Base-by-base conservation (phyloP, 1,140 invertebrate species). In the Carcinoscorpius rotundicauda region DNA sequence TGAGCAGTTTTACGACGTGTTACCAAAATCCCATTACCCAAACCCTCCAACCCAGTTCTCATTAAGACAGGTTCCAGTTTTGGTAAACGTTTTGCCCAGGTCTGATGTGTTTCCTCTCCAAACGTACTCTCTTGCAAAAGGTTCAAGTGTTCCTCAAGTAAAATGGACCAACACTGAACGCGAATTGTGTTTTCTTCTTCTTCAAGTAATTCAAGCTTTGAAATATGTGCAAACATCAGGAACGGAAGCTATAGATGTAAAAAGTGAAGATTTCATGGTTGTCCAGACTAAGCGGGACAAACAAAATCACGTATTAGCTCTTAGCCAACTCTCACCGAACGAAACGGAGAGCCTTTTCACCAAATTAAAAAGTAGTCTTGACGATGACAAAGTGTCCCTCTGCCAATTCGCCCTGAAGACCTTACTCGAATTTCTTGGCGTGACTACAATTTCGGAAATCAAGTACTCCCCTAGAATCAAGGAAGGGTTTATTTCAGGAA, bases 191-290 rank as follows among this genome's bases (percentile, higher is more conserved):
- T 87, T 92, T 72, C 81, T 90, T 53, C 80, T 91, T 74, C 78
- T 91, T 59, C 89, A 92, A 74, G 77, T 91, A 58, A 84, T 91
- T 3, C 88, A 87, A 67, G 86, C 86, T 0, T 76, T 91, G 58
- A 91, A 91, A 74, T 85, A 84, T 71, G 78, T 93, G 48, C 88
- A 91, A 74, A 87, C 87, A 4, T 83, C 87, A 64, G 88, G 88
- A 4, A 84, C 89, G 49, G 88, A 91, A 72, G 87, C 89, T 70
- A 80, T 87, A 9, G 82, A 86, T 0, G 78, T 83, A 48, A 82
- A 81, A 65, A 73, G 90, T 52, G 84, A 83, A 56, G 84, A 85
- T 60, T 84, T 88, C 64, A 79, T 87, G 0, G 77, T 84, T 2
- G 78, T 83, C 64, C 79, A 80, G 63, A 82, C 85, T 57, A 80